Conservation (phyloP, 2,888 invertebrate genomes). For the Clusia tigrina region DNA sequence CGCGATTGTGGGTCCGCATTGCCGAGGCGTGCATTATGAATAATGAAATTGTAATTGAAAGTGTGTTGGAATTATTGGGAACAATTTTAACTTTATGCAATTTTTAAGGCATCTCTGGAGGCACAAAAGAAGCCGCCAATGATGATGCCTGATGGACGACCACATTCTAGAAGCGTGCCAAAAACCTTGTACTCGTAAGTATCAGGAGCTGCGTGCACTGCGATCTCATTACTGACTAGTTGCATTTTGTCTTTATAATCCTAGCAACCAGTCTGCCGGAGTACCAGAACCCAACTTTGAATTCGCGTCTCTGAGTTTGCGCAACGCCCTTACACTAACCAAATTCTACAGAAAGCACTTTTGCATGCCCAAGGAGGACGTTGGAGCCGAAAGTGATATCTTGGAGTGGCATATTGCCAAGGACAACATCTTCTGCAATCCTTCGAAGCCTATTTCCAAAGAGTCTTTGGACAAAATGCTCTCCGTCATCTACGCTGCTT, state of each 20-base stretch:
- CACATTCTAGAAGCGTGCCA: constrained; percentile 16
- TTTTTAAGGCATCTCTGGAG: constrained; percentile 37
- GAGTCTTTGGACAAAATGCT: constrained; percentile 70
- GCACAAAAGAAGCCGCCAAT: constrained; percentile 37
- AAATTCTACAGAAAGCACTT: constrained; percentile 47
- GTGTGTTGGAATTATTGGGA: background rate
- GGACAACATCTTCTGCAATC: constrained; percentile 66
- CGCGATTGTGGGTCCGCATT: constrained; percentile 88
- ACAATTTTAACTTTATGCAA: background rate
- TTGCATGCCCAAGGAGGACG: constrained; percentile 35
- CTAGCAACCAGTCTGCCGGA: constrained; percentile 78
- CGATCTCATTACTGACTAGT: constrained; percentile 6
- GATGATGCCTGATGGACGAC: constrained; percentile 5
- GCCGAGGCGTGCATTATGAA: constrained; percentile 89
- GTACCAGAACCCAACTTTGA: constrained; percentile 88
- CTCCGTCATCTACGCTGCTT: constrained; percentile 77
- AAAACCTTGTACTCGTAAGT: constrained; percentile 48
- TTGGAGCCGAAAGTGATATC: constrained; percentile 35
- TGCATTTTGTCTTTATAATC: constrained; percentile 37
- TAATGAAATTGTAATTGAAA: constrained; percentile 65
- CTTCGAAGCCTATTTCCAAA: constrained; percentile 71
- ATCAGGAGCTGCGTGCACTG: constrained; percentile 11
- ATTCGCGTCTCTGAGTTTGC: constrained; percentile 87
- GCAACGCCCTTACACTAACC: constrained; percentile 73
- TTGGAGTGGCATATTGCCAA: constrained; percentile 61